Base-by-base conservation (phyloP, 2,888 invertebrate species). In the Oxytorus armatus region DNA sequence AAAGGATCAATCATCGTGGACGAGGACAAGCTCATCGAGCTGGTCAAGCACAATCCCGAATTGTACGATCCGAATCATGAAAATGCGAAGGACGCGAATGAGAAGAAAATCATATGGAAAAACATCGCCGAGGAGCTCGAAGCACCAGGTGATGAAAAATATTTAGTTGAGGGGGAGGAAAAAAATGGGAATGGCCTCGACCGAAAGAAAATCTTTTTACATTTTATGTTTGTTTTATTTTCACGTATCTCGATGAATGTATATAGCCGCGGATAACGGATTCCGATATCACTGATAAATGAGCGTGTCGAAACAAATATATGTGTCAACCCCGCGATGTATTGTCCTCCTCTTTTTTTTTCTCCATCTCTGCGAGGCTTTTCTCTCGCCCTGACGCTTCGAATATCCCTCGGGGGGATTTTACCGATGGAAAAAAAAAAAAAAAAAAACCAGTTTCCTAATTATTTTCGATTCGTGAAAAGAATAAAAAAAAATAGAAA, bases 11-110 rank as follows among this genome's bases (percentile, higher is more conserved):
- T 29, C 10, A 61, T 76, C 29, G 18, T 74, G 7, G 83, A 84
- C 59, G 82, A 85, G 49, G 33, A 65, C n/a, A 66, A 75, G 47
- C 76, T 87, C 59, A 55, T 85, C 47, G 80, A 88, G 11, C 76
- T 84, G 18, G 70, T 87, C 0, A 83, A 77, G 57, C 7, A n/a
- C 4, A 74, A 83, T 18, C 85, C 85, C 0, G 80, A 83, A 42
- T 53, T 87, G 18, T 74, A 85, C 53, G 84, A 86, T 36, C 59
- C 82, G 8, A 63, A 47, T 5, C 79, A 83, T 21, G 81, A 79
- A 5, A 55, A 68, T 7, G 63, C 75, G 4, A 55, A 72, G 11
- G 79, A 83, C 23, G 21, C 7, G 7, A 11, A 47, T 14, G 55
- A 68, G 63, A 79, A 82, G 61, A 77, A 79, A 65, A 53, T 66